Percentiles rank a stretch among this genome's conserved stretches.
These are phyloP conservation scores for Teleiodes luculella DNA, from an alignment of 2,888 invertebrate genomes.

Conservation along the genomic window DNA sequence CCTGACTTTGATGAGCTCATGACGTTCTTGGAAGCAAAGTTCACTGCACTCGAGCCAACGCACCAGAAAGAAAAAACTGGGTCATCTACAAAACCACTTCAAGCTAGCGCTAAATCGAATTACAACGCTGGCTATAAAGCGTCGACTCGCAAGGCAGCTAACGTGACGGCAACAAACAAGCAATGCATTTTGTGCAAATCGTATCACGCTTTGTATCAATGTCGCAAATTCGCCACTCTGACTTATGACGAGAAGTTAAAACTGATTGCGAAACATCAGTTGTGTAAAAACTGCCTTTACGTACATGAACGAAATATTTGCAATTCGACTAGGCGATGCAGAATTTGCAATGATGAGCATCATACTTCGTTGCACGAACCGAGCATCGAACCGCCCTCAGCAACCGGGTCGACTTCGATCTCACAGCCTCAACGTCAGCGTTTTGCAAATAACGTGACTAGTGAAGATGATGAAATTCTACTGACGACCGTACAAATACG, in stretches of 20 bases:
- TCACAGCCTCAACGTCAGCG: background rate
- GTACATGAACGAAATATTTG: background rate
- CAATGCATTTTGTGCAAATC: background rate
- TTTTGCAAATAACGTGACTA: background rate
- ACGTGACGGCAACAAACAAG: no score
- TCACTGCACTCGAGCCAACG: background rate
- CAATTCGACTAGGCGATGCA: background rate
- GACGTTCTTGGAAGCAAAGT: background rate
- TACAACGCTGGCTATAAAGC: background rate
- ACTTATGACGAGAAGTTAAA: background rate
- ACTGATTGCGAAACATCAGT: background rate
- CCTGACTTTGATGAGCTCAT: background rate
- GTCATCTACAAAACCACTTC: background rate
- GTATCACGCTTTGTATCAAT: background rate
- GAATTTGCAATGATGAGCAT: background rate
- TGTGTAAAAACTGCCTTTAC: background rate
- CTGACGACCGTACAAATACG: background rate
- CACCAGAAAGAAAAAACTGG: background rate
- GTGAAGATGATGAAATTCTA: background rate
- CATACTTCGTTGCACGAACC: background rate
- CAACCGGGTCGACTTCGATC: background rate
- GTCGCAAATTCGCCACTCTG: background rate
- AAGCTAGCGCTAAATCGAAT: background rate
- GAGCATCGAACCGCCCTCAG: background rate
- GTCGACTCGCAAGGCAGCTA: no score